Evolutionary conservation across 2,797 vertebrate species (phyloP).

Genomic region (Numenius phaeopus): DNA sequence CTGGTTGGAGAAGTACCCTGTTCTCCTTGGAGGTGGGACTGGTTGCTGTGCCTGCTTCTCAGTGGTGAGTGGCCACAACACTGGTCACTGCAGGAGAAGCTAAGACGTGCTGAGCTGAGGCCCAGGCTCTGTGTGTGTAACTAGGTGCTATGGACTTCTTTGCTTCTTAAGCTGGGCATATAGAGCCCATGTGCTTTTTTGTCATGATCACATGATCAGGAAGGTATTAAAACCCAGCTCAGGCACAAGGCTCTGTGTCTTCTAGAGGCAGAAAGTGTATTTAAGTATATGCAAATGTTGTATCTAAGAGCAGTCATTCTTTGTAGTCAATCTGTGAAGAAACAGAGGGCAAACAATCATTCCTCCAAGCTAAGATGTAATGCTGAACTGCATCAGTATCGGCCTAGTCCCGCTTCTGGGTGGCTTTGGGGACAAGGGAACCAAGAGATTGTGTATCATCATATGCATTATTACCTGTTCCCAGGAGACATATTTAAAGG

Average conservation of each 20-base stretch:
- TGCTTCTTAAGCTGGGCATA: not conserved
- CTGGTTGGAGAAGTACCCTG: not conserved
- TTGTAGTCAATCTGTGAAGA: not conserved
- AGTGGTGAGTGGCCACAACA: not conserved
- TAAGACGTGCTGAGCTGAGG: not conserved
- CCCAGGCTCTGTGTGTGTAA: not conserved
- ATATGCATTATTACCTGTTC: not conserved
- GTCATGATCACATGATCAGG: not conserved
- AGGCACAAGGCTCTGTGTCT: not conserved
- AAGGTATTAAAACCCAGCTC: not conserved
- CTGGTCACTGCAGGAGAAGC: not conserved
- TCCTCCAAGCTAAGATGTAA: not conserved
- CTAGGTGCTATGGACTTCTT: not conserved
- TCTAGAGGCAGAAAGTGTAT: not conserved
- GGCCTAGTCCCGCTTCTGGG: not conserved
- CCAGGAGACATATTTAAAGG: not conserved
- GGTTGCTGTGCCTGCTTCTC: not conserved
- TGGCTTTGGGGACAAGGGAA: not conserved
- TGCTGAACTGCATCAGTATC: not conserved
- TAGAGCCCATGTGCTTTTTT: not conserved
- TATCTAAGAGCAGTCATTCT: not conserved
- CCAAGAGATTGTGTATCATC: not conserved
- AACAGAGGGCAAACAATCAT: not conserved
- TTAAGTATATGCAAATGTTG: not conserved
- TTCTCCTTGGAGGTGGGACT: not conserved